Percentiles rank a stretch among this genome's conserved stretches.
phyloP scores from a whole-genome alignment of 2,888 invertebrate species.

The Noctua comes region DNA sequence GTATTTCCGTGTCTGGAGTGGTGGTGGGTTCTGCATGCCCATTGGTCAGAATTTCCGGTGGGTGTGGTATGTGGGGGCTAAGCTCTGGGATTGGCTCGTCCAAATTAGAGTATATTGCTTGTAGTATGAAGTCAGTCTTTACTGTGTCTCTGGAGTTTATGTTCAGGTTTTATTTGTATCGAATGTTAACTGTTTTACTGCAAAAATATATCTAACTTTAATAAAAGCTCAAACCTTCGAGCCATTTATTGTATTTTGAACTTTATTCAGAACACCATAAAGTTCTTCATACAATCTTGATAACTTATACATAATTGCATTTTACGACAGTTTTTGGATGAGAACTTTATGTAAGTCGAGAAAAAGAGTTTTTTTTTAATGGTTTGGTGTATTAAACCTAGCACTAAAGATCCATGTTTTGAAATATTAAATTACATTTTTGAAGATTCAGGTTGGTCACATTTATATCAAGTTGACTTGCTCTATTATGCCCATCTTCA shows the following conservation, averaged over 20 bases:
- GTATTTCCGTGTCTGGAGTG: constrained; percentile 81
- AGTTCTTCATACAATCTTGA: background rate
- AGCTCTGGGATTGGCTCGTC: constrained; percentile 81
- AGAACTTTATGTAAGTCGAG: background rate
- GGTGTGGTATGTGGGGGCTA: constrained; percentile 5
- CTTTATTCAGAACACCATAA: background rate
- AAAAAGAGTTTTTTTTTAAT: too few species aligned
- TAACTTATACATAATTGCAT: background rate
- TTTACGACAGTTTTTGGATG: background rate
- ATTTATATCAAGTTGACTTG: background rate
- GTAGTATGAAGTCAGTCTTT: constrained; percentile 89
- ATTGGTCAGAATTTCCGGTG: constrained; percentile 69
- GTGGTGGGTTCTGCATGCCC: constrained; percentile 74
- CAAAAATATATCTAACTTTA: background rate
- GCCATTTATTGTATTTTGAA: background rate
- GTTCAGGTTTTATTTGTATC: constrained; percentile 61
- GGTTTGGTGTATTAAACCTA: too few species aligned
- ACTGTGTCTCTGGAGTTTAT: constrained; percentile 85
- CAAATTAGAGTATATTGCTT: constrained; percentile 88
- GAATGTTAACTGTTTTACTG: background rate
- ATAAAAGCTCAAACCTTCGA: background rate
- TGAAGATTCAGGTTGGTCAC: background rate
- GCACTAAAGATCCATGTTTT: background rate
- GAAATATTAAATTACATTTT: background rate
- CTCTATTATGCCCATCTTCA: background rate